Conservation (phyloP, 2,888 invertebrate species). For the Cerastis rubricosa region DNA sequence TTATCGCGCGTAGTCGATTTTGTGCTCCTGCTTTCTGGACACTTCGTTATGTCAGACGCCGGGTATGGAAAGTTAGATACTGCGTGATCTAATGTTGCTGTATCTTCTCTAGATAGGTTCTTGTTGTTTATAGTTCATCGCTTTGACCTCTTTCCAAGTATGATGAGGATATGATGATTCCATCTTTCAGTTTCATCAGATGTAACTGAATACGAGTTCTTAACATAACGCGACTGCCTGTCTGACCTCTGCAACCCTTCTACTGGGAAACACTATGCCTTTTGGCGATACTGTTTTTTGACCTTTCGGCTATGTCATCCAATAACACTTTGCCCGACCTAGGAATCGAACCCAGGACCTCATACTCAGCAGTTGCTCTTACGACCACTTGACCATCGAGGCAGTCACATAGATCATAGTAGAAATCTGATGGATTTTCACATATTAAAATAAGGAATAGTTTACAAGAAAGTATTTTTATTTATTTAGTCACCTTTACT, state of each 20-base stretch:
- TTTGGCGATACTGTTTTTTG: background rate
- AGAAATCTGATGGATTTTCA: too few relatives aligned
- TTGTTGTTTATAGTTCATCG: background rate
- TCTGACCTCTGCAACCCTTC: background rate
- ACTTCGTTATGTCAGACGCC: slow-evolving; percentile 51
- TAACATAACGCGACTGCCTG: background rate
- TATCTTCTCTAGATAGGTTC: slow-evolving; percentile 1
- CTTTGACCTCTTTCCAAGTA: background rate
- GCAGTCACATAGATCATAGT: too few relatives aligned
- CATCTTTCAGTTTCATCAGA: background rate
- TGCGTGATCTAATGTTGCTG: slow-evolving; percentile 19
- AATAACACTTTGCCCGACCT: too few relatives aligned
- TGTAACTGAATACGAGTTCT: background rate
- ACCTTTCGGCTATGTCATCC: background rate
- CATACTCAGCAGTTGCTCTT: too few relatives aligned
- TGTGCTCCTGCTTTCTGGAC: slow-evolving; percentile 59
- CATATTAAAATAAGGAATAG: too few relatives aligned
- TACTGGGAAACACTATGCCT: background rate
- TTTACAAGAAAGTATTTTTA: too few relatives aligned
- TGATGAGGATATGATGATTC: too few relatives aligned
- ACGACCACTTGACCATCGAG: too few relatives aligned
- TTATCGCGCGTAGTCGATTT: slow-evolving; percentile 79
- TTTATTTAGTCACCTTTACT: too few relatives aligned
- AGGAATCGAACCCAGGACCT: too few relatives aligned
- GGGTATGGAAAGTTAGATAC: slow-evolving; percentile 39